phyloP scores from a whole-genome alignment of 35 echinoderm and acorn worm species.

The Lytechinus pictus region DNA sequence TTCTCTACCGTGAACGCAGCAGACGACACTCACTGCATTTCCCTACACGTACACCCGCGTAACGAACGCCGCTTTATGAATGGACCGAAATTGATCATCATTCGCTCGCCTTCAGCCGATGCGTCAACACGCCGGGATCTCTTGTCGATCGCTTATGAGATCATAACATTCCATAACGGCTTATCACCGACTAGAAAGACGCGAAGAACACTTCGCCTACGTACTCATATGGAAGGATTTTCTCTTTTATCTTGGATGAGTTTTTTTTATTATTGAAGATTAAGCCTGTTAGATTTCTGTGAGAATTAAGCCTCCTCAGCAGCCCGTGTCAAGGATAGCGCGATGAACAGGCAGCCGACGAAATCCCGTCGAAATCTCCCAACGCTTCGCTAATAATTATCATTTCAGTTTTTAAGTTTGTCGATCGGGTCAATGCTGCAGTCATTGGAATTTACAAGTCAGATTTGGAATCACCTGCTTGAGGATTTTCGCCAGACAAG shows the following conservation, averaged over 20 bases:
- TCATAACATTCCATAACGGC: not conserved
- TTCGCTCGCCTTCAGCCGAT: not conserved
- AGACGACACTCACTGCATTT: not conserved
- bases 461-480: too few species aligned
- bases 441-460: not conserved
- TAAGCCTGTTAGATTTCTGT: not conserved
- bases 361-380: not conserved
- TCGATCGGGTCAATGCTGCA: not conserved
- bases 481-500: not conserved
- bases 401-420: not conserved
- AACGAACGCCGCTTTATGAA: constrained; percentile 36
- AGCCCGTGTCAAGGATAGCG: not conserved
- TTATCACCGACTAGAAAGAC: not conserved
- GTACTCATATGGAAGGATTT: constrained; percentile 7
- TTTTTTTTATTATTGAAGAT: not conserved
- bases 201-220: not conserved
- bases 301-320: not conserved
- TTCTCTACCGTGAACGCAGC: not conserved
- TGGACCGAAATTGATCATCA: not conserved
- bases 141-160: not conserved
- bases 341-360: not conserved
- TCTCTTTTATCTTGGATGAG: not conserved
- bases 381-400: not conserved
- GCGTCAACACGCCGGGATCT: not conserved
- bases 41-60: constrained; percentile 26